These are phyloP conservation scores for Nebria ingens DNA, from an alignment of 1,140 invertebrate species.

Conservation along the genomic window DNA sequence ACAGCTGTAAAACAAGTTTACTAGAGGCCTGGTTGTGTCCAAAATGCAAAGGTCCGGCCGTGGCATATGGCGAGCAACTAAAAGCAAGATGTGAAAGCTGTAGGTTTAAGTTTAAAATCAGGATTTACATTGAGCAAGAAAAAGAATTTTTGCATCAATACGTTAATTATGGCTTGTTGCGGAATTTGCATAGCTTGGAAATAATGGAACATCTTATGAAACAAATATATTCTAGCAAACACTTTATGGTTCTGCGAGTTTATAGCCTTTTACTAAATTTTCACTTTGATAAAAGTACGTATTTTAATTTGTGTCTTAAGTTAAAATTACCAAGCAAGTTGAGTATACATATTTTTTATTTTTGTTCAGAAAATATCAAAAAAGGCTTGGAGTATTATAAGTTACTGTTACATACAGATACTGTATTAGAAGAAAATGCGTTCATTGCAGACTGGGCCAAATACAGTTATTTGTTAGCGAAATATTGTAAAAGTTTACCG, in stretches of 20 bases:
- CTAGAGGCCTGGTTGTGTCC: not conserved
- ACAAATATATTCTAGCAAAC: not conserved
- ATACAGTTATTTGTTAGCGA: too few relatives aligned
- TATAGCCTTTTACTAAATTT: not conserved
- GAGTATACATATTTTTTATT: too few relatives aligned
- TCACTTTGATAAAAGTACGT: not conserved
- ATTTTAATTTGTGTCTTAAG: not conserved
- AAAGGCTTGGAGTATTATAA: not conserved
- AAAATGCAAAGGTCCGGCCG: not conserved
- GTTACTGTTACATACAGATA: not conserved
- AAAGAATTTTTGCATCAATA: not conserved
- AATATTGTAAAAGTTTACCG: too few relatives aligned
- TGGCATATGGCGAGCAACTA: not conserved
- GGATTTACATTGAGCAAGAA: not conserved
- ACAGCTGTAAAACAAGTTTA: not conserved
- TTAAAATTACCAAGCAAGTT: not conserved
- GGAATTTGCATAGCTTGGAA: slow-evolving; percentile 13
- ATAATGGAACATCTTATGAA: not conserved
- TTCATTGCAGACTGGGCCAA: too few relatives aligned
- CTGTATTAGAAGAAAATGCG: not conserved
- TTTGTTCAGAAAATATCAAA: not conserved
- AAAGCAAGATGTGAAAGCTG: not conserved
- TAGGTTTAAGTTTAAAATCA: too few relatives aligned
- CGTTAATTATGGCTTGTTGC: not conserved
- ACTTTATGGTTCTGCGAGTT: not conserved